Percentiles rank a stretch among this genome's conserved stretches.
phyloP scores from a whole-genome alignment of 1,140 invertebrate species.

The Aphelenchoides avenae region DNA sequence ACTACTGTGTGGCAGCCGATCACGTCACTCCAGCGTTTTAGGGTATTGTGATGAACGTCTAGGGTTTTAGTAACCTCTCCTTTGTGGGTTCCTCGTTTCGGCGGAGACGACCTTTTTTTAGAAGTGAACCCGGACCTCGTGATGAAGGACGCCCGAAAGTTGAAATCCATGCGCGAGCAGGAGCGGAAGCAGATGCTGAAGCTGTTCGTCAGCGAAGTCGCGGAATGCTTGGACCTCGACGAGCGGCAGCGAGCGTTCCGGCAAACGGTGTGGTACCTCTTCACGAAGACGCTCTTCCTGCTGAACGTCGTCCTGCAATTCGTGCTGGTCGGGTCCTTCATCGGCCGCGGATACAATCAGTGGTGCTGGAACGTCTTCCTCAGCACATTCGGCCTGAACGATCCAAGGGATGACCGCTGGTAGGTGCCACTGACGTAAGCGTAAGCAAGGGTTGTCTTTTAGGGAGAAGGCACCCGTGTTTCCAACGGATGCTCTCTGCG shows the following conservation, averaged over 20 bases:
- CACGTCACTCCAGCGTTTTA: no score
- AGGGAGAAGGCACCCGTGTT: conserved; percentile 7
- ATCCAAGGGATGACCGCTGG: conserved; percentile 5
- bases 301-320: conserved; percentile 2
- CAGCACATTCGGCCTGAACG: not conserved
- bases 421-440: not conserved
- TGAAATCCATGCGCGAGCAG: not conserved
- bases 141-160: conserved; percentile 4
- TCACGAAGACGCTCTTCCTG: conserved; percentile 4
- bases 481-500: conserved; percentile 7
- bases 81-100: no score
- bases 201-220: not conserved
- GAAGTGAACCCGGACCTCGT: conserved; percentile 9
- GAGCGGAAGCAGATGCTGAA: not conserved
- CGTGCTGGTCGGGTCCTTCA: not conserved
- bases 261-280: conserved; percentile 6
- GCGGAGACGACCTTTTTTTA: no score
- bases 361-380: conserved; percentile 12
- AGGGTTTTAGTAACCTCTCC: no score
- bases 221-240: conserved; percentile 5
- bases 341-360: conserved; percentile 5
- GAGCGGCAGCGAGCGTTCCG: not conserved
- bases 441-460: not conserved
- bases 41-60: no score
- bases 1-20: no score